Evolutionary conservation across 1,140 invertebrate species (phyloP), one percentile per base, ranked within the genome.

Genomic region (Drosophila busckii): DNA sequence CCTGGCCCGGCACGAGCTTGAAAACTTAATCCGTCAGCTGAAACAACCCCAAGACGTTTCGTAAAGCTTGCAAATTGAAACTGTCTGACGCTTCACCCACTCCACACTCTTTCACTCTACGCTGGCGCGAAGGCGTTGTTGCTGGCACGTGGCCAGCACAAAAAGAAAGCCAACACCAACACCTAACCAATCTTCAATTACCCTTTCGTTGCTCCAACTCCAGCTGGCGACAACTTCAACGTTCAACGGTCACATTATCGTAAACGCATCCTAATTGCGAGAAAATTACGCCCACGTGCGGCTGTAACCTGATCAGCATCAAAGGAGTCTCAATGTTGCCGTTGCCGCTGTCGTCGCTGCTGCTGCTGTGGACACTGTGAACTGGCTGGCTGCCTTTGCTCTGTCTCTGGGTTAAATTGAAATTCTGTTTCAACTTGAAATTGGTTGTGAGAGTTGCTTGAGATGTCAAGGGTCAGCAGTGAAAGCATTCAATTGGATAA

Each of bases 261-360:
- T 85, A 85, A 85, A 85, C 84, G 84, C 83, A 85, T 85, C 84
- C 84, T 85, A 85, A 85, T 85, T 85, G 84, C 76, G 75, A 80
- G 63, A 85, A 85, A 85, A 85, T 85, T 85, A 85, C 84, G 73
- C 83, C 84, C 84, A 85, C 84, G 84, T 85, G 84, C 65, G 59
- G 60, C 54, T 64, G 84, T 85, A 85, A 85, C 84, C 71, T 64
- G 84, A 85, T 85, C 84, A 64, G 45, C 56, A 68, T 78, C 71
- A 78, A 78, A 78, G 73, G 45, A 40, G 22, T 28, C 20, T 9
- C 19, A 19, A 20, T 10, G 44, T 2, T 7, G 17, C 9, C n/a
- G n/a, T n/a, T n/a, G n/a, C n/a, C n/a, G n/a, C n/a, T n/a, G n/a
- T n/a, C n/a, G n/a, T n/a, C n/a, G n/a, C n/a, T n/a, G 13, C 12